Evolutionary conservation across 2,113 vertebrate species (phyloP).

Genomic region (Urocolius indicus): DNA sequence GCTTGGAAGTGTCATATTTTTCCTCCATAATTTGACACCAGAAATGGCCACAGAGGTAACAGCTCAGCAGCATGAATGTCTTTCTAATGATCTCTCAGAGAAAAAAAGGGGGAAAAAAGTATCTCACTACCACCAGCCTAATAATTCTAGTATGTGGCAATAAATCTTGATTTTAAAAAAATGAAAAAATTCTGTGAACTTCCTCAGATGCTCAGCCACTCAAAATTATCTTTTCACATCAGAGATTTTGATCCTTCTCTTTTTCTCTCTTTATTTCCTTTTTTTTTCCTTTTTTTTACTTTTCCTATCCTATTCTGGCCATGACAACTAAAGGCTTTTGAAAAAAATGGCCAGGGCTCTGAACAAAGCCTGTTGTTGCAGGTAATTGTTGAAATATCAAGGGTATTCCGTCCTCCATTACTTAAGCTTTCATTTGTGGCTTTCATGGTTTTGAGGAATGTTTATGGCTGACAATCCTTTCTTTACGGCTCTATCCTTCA

Average conservation of each 20-base stretch:
- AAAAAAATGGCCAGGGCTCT: constrained; percentile 73
- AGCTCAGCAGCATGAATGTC: constrained; percentile 53
- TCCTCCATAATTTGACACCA: constrained; percentile 71
- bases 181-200: constrained; percentile 21
- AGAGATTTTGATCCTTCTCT: neutral
- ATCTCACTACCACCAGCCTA: neutral
- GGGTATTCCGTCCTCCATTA: constrained; percentile 84
- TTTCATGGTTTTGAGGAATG: constrained; percentile 87
- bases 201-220: neutral
- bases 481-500: constrained; percentile 87
- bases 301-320: neutral
- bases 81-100: constrained; percentile 66
- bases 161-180: constrained; percentile 3
- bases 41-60: constrained; percentile 60
- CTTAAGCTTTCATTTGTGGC: constrained; percentile 86
- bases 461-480: constrained; percentile 86
- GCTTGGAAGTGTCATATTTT: constrained; percentile 55
- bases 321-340: constrained; percentile 75
- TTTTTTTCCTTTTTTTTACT: neutral
- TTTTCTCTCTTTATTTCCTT: neutral
- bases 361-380: constrained; percentile 80
- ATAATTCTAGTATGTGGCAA: constrained; percentile 56
- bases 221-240: constrained; percentile 43
- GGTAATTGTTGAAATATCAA: constrained; percentile 87
- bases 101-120: neutral